A percentile compares a stretch with the other conserved stretches of the same genome.
phyloP scores from a whole-genome alignment of 2,113 vertebrate species.

The Orthonyx spaldingii region DNA sequence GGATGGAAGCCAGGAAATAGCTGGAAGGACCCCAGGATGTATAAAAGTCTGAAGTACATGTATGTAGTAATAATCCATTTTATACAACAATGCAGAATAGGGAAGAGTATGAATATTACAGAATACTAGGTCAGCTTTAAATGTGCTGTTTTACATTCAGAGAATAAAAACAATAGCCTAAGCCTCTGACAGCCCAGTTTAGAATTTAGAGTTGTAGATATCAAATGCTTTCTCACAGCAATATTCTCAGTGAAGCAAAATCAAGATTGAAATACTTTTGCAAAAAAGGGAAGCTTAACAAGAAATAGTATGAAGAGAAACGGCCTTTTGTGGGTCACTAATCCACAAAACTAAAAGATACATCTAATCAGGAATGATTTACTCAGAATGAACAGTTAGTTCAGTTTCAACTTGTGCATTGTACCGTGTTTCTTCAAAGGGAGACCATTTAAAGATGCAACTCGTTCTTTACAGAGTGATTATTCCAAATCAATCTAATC shows the following conservation, averaged over 20 bases:
- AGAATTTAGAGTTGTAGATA: neutral
- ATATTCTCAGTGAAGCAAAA: neutral
- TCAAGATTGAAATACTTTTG: neutral
- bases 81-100: neutral
- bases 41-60: neutral
- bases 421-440: neutral
- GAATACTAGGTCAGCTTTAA: neutral
- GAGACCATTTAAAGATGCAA: neutral
- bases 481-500: constrained; percentile 14
- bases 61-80: neutral
- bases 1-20: neutral
- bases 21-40: neutral
- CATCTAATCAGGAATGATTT: neutral
- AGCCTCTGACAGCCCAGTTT: neutral
- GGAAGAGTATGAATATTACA: neutral
- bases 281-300: neutral
- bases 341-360: neutral
- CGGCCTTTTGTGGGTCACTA: neutral
- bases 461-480: neutral
- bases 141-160: neutral
- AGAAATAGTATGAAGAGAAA: neutral
- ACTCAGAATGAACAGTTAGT: neutral
- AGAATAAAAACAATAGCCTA: neutral
- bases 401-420: neutral
- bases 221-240: neutral